A percentile compares a stretch with the other conserved stretches of the same genome.
These are phyloP conservation scores for Remorina albescens DNA, from an alignment of 2,797 vertebrate genomes.

Conservation along the genomic window DNA sequence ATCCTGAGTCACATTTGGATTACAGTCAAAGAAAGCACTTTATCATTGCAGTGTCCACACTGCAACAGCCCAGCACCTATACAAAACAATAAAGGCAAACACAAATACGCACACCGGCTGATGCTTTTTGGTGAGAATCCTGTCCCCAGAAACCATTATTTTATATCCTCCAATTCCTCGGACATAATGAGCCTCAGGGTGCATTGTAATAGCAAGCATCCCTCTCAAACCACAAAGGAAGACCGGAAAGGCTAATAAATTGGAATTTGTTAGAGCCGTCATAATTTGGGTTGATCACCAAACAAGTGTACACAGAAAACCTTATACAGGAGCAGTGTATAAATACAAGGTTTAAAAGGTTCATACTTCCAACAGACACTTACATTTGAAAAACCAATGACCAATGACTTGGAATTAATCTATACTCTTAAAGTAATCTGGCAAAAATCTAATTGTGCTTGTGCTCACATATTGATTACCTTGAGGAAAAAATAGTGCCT, in stretches of 20 bases:
- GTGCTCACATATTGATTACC: conserved; percentile 31
- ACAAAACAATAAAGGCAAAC: conserved; percentile 35
- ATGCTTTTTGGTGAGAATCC: conserved; percentile 40
- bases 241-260: conserved; percentile 47
- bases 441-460: conserved; percentile 16
- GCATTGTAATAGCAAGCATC: conserved; percentile 50
- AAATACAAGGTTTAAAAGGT: neutral
- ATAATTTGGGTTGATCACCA: conserved; percentile 42
- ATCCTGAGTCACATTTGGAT: conserved; percentile 41
- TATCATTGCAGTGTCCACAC: conserved; percentile 40
- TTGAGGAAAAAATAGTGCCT: conserved; percentile 2
- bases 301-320: conserved; percentile 8
- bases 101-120: neutral
- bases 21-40: conserved; percentile 45
- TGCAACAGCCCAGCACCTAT: conserved; percentile 25
- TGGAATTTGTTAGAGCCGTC: conserved; percentile 51
- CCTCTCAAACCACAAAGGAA: conserved; percentile 54
- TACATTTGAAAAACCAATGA: neutral
- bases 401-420: neutral
- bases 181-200: conserved; percentile 71
- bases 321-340: neutral
- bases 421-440: conserved; percentile 15
- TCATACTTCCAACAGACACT: neutral
- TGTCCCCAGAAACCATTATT: conserved; percentile 76
- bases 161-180: conserved; percentile 75